Evolutionary conservation across 92 coral and sea anemone species (phyloP), one percentile per base, ranked within the genome.

Genomic region (Plumapathes pennacea): DNA sequence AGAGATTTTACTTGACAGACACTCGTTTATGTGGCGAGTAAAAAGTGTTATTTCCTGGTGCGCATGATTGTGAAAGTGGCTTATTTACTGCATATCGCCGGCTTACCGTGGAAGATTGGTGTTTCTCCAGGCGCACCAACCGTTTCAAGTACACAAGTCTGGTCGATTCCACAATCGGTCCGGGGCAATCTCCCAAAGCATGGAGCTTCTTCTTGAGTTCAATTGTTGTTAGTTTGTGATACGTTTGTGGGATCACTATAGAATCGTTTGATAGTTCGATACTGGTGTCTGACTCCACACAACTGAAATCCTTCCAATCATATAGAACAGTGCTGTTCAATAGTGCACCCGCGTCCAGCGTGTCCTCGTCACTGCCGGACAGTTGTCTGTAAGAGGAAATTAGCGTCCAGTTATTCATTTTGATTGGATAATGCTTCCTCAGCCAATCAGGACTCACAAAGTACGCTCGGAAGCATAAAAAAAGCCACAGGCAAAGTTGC

Each of bases 251-350:
- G 7, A 92, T 62, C 3, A 18, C 25, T 13, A 89, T n/a, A 0
- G 82, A 45, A 11, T 74, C 71, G 24, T 76, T 52, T 9, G 38
- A 17, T 4, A 64, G 51, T n/a, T 60, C 21, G 25, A 65, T 59
- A 17, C 63, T 46, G 12, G n/a, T 20, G 19, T 49, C 42, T 5
- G 42, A 36, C 17, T 68, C 58, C 0, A 82, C 50, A 0, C 64
- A 57, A 13, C 90, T 88, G 49, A 71, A 78, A 14, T 92, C 98
- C 54, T 69, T 83, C 98, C 98, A 92, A 69, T 92, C 94, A 37
- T 92, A 88, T 1, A 92, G 28, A 0, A 84, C 38, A 5, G 98
- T 92, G 9, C 64, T 62, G 27, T 87, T 81, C 23, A 56, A 53
- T 24, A 62, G 19, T 0, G 47, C 57, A 31, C 41, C 63, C 24